Evolutionary conservation across 2,888 invertebrate genomes (phyloP).

Genomic region (Trissonchulus latispiculum): DNA sequence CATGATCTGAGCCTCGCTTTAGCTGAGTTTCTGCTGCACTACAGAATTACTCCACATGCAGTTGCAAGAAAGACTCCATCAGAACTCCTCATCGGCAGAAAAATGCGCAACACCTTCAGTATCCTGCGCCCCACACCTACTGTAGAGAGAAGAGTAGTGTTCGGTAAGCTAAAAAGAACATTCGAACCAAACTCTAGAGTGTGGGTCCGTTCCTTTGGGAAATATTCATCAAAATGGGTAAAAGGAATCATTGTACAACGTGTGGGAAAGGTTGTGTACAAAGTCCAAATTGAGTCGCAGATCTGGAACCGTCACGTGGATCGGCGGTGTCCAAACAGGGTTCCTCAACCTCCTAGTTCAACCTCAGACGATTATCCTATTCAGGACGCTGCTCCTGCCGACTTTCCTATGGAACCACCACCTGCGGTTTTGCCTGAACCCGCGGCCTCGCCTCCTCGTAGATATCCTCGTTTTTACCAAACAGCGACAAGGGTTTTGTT

Average conservation of each 20-base stretch:
- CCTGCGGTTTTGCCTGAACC: no score
- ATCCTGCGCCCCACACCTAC: neutral
- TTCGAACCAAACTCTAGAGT: neutral
- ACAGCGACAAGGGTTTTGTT: no score
- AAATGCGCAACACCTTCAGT: neutral
- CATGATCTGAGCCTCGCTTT: neutral
- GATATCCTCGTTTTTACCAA: no score
- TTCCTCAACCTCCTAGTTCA: no score
- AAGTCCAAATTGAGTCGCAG: neutral
- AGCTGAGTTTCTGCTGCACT: neutral
- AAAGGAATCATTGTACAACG: neutral
- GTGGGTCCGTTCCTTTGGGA: neutral
- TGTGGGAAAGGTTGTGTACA: neutral
- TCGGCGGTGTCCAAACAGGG: no score
- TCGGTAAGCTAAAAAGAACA: neutral
- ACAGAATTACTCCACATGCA: neutral
- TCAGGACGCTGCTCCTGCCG: no score
- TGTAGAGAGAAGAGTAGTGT: neutral
- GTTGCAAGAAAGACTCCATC: neutral
- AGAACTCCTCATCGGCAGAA: neutral
- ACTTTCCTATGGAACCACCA: no score
- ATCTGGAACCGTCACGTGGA: neutral
- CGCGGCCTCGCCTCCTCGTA: no score
- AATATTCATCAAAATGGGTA: neutral
- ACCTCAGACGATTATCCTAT: no score